These are phyloP conservation scores for Gryllus bimaculatus DNA, from an alignment of 1,140 invertebrate species.

Conservation along the genomic window DNA sequence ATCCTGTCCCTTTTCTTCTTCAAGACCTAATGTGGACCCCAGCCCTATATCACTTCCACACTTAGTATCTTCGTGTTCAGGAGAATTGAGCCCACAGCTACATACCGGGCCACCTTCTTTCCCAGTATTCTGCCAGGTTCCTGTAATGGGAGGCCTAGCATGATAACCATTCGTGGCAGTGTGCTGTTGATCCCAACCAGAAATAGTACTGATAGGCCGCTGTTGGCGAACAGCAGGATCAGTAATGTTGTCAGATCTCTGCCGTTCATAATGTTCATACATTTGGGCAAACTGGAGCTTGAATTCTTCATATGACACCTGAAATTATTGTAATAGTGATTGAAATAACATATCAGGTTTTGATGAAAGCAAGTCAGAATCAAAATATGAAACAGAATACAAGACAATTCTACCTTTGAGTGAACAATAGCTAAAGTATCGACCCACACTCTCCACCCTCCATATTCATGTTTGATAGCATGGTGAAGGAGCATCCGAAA, in stretches of 20 bases:
- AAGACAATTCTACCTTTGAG: slow-evolving; percentile 68
- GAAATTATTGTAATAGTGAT: slow-evolving; percentile 6
- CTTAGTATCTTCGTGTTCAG: neutral
- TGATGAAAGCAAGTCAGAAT: slow-evolving; percentile 9
- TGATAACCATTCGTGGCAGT: slow-evolving; percentile 25
- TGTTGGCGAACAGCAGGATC: slow-evolving; percentile 86
- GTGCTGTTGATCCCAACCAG: slow-evolving; percentile 75
- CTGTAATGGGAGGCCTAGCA: slow-evolving; percentile 21
- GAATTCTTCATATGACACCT: slow-evolving; percentile 95
- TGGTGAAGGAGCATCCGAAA: slow-evolving; percentile 97
- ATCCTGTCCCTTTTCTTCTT: slow-evolving; percentile 9
- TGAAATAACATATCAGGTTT: neutral
- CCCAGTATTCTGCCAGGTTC: neutral
- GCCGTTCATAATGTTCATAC: slow-evolving; percentile 93
- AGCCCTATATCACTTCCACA: neutral
- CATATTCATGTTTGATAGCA: slow-evolving; percentile 98
- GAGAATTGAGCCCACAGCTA: slow-evolving; percentile 42
- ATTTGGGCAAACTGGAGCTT: slow-evolving; percentile 91
- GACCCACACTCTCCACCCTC: slow-evolving; percentile 99
- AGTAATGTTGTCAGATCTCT: slow-evolving; percentile 86
- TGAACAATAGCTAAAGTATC: slow-evolving; percentile 98
- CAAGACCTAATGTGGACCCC: neutral
- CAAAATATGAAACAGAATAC: slow-evolving; percentile 14
- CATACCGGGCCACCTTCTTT: slow-evolving; percentile 31
- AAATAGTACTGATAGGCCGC: slow-evolving; percentile 90